Percentiles rank a stretch among this genome's conserved stretches.
phyloP scores from a whole-genome alignment of 1,140 invertebrate genomes.

The Pissodes strobi region DNA sequence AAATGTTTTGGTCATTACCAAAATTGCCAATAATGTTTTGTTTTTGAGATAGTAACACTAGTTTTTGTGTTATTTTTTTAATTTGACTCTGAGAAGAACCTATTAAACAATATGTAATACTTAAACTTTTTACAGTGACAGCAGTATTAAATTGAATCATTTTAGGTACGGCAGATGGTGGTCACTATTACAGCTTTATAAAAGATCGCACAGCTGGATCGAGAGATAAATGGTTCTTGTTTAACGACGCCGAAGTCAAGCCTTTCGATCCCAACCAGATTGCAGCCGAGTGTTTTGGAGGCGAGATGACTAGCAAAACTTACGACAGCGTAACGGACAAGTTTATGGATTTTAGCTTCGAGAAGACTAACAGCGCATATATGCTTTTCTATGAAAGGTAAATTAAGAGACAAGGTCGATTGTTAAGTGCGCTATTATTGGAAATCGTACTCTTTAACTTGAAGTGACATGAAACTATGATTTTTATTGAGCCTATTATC shows the following conservation, averaged over 20 bases:
- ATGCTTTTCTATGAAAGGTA: slow-evolving; percentile 94
- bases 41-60: too few relatives aligned
- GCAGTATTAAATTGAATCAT: too few relatives aligned
- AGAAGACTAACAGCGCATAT: slow-evolving; percentile 96
- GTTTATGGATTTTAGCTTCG: slow-evolving; percentile 96
- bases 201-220: slow-evolving; percentile 74
- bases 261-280: slow-evolving; percentile 93
- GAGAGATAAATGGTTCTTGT: slow-evolving; percentile 89
- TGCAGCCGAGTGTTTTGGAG: slow-evolving; percentile 93
- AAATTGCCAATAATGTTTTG: too few relatives aligned
- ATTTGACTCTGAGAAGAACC: too few relatives aligned
- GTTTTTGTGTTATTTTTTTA: too few relatives aligned
- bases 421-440: neutral
- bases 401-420: too few relatives aligned
- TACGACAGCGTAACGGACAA: slow-evolving; percentile 95
- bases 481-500: neutral
- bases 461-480: neutral
- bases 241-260: slow-evolving; percentile 96
- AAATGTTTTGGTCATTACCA: too few relatives aligned
- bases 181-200: slow-evolving; percentile 97
- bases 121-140: too few relatives aligned
- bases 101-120: too few relatives aligned
- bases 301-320: slow-evolving; percentile 96
- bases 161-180: slow-evolving; percentile 82
- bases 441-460: neutral